Evolutionary conservation across 2,113 vertebrate species (phyloP).

Genomic region (Oxyura jamaicensis): DNA sequence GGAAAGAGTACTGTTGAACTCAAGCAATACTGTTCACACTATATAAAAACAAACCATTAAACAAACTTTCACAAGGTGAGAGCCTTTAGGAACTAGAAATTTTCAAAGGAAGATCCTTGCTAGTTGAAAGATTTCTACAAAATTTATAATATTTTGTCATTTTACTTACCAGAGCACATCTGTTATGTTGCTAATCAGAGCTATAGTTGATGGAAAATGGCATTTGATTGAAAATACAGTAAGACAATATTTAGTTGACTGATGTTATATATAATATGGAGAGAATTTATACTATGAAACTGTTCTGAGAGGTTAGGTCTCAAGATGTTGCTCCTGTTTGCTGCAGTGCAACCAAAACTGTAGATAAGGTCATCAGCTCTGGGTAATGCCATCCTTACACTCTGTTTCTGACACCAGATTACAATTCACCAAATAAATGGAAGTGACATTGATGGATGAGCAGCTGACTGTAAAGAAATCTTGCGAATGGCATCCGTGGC

Average conservation of each 20-base stretch:
- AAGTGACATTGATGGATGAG: conserved; percentile 48
- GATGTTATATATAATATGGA: neutral
- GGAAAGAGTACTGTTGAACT: neutral
- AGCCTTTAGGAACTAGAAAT: neutral
- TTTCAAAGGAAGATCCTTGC: neutral
- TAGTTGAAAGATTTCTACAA: neutral
- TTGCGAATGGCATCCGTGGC: neutral
- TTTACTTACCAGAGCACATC: neutral
- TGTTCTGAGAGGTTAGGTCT: neutral
- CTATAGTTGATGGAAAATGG: neutral
- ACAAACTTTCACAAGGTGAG: neutral
- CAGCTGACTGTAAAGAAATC: conserved; percentile 1
- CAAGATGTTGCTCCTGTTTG: neutral
- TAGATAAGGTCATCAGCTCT: neutral
- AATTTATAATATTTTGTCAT: neutral
- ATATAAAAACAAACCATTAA: neutral
- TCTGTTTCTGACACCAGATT: neutral
- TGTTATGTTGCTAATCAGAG: neutral
- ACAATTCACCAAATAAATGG: neutral
- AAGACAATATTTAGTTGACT: neutral
- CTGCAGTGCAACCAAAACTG: neutral
- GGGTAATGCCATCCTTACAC: neutral
- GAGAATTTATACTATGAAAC: neutral
- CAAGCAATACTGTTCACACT: neutral
- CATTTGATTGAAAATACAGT: neutral